Percentiles rank a stretch among this genome's conserved stretches.
These are phyloP conservation scores for Neria commutata DNA, from an alignment of 2,888 invertebrate genomes.

Conservation along the genomic window DNA sequence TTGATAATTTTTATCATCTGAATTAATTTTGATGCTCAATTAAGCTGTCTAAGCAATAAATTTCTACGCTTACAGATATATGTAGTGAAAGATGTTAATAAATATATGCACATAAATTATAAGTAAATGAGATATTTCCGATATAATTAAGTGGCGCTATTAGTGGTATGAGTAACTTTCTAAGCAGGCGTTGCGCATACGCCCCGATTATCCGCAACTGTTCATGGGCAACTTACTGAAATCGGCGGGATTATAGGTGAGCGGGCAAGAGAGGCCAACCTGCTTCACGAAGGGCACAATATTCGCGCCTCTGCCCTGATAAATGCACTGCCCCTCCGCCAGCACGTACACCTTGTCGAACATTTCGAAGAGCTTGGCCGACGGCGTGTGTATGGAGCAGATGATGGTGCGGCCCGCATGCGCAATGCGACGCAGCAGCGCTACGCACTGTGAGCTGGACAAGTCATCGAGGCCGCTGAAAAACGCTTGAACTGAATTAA, in stretches of 20 bases:
- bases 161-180: no score
- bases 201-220: no score
- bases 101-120: no score
- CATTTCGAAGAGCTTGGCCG: constrained; percentile 87
- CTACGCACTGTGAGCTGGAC: constrained; percentile 86
- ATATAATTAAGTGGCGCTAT: no score
- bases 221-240: constrained; percentile 80
- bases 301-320: constrained; percentile 79
- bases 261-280: constrained; percentile 83
- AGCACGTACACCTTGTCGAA: constrained; percentile 92
- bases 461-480: constrained; percentile 87
- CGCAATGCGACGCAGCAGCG: constrained; percentile 82
- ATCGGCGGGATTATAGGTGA: constrained; percentile 94
- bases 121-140: no score
- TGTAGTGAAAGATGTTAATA: no score
- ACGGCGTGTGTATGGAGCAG: constrained; percentile 96
- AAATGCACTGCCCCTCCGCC: constrained; percentile 87
- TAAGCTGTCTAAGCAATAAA: no score
- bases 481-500: neutral
- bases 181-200: no score
- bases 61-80: no score
- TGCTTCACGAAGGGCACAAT: constrained; percentile 82
- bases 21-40: no score
- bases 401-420: constrained; percentile 87
- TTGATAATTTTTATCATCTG: no score